These are phyloP conservation scores for Caiman crocodilus DNA, from an alignment of 2,797 vertebrate species.

Conservation along the genomic window DNA sequence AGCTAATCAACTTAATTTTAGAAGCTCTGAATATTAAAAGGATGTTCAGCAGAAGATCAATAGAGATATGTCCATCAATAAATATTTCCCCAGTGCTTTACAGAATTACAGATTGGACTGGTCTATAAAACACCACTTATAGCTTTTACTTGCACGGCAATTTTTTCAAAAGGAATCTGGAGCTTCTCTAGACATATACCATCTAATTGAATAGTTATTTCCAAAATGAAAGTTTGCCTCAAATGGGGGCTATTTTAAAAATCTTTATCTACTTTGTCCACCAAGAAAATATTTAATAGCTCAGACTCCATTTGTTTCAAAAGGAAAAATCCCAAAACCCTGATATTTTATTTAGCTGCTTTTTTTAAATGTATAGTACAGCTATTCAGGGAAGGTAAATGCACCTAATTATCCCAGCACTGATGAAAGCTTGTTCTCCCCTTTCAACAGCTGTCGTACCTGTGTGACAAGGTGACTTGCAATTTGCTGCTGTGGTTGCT, in stretches of 20 bases:
- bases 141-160: neutral
- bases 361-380: neutral
- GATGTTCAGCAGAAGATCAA: neutral
- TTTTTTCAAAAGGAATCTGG: neutral
- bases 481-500: slow-evolving; percentile 83
- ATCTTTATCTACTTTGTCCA: neutral
- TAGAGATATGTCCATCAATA: neutral
- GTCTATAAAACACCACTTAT: neutral
- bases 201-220: accelerated
- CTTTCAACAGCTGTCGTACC: slow-evolving; percentile 75
- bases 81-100: neutral
- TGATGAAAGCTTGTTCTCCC: neutral
- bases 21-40: neutral
- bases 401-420: neutral
- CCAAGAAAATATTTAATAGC: neutral
- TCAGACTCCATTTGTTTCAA: neutral
- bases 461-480: slow-evolving; percentile 84
- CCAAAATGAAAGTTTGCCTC: neutral
- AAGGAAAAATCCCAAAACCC: neutral
- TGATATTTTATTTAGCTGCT: neutral
- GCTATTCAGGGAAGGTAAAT: neutral
- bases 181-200: neutral
- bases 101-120: neutral
- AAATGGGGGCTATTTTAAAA: neutral
- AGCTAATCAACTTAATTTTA: neutral